Conservation (phyloP, 2,888 invertebrate species). For the Urechis unicinctus region DNA sequence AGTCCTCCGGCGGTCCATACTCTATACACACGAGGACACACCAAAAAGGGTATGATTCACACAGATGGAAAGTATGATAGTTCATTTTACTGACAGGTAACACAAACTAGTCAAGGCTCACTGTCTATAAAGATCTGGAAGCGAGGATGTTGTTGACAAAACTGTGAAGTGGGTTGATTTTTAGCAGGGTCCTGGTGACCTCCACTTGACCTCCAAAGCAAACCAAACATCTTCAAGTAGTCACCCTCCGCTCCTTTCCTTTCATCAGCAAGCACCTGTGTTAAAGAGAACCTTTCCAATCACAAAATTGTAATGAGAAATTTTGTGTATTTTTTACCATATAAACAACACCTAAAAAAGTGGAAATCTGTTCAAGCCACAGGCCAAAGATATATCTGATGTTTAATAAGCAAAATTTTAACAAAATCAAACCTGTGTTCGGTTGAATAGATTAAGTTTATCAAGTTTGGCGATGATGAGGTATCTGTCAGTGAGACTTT, state of each 20-base stretch:
- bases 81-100: too few relatives aligned
- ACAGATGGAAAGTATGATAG: too few relatives aligned
- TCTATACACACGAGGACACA: background rate
- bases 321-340: background rate
- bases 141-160: background rate
- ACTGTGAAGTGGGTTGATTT: background rate
- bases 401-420: too few relatives aligned
- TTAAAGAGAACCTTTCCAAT: too few relatives aligned
- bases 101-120: too few relatives aligned
- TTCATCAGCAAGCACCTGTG: too few relatives aligned
- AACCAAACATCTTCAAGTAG: background rate
- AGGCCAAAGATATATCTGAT: too few relatives aligned
- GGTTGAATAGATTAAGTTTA: background rate
- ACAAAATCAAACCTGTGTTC: background rate
- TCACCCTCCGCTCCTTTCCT: background rate
- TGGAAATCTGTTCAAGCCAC: background rate
- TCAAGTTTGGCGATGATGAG: background rate
- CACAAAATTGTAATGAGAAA: background rate
- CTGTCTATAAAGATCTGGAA: background rate
- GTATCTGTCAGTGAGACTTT: background rate
- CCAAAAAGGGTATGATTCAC: background rate
- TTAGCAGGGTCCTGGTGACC: background rate
- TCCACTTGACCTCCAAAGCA: background rate
- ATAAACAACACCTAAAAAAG: background rate
- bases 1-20: background rate